phyloP scores from a whole-genome alignment of 2,797 vertebrate species.

The Tapirus indicus region DNA sequence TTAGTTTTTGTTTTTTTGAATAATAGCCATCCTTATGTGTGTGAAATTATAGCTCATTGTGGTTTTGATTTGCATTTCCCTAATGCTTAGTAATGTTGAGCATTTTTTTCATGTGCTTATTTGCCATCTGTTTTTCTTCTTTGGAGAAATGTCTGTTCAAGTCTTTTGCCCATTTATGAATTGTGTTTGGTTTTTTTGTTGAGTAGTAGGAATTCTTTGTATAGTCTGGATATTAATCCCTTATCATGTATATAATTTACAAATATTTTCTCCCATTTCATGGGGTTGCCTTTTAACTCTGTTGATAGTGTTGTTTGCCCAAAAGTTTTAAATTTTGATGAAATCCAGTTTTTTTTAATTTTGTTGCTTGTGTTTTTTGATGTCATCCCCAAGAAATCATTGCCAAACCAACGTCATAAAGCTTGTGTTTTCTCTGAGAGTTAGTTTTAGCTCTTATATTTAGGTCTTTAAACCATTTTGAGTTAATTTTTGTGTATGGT shows the following conservation, averaged over 20 bases:
- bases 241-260: neutral
- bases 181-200: slow-evolving; percentile 1
- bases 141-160: slow-evolving; percentile 10
- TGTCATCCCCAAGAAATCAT: neutral
- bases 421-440: neutral
- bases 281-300: neutral
- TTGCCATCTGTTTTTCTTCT: slow-evolving; percentile 1
- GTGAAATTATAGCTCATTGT: neutral
- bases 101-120: neutral
- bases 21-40: neutral
- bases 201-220: slow-evolving; percentile 38
- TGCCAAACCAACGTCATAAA: neutral
- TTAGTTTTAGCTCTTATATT: slow-evolving; percentile 33
- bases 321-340: slow-evolving; percentile 27
- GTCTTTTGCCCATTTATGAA: slow-evolving; percentile 15
- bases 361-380: slow-evolving; percentile 9
- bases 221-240: neutral
- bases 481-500: slow-evolving; percentile 31
- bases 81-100: neutral
- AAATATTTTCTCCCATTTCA: neutral
- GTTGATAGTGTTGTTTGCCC: neutral
- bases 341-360: neutral
- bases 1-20: neutral
- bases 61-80: slow-evolving; percentile 51
- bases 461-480: slow-evolving; percentile 36